These are phyloP conservation scores for Cantharis rustica DNA, from an alignment of 2,888 invertebrate genomes.

Conservation along the genomic window DNA sequence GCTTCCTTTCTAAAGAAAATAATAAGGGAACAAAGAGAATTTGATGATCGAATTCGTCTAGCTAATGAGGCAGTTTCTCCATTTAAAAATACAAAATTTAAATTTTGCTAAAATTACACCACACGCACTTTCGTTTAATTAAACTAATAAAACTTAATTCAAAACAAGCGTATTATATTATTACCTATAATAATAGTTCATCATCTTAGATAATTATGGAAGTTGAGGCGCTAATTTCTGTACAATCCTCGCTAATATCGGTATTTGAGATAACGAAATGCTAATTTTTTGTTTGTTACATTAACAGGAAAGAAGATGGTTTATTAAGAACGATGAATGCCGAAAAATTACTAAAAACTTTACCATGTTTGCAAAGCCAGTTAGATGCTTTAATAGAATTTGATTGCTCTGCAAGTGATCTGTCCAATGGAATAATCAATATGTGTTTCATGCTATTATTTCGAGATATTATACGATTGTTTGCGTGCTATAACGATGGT, in stretches of 20 bases:
- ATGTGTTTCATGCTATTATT: slow-evolving; percentile 83
- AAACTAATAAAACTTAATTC: neutral
- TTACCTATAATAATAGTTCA: neutral
- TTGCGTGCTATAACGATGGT: slow-evolving; percentile 99
- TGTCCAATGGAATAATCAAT: slow-evolving; percentile 91
- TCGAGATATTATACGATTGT: slow-evolving; percentile 84
- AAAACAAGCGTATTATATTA: neutral
- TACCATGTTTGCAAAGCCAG: slow-evolving; percentile 94
- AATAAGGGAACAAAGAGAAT: neutral
- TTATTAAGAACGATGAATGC: slow-evolving; percentile 96
- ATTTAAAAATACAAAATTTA: neutral
- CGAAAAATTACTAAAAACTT: slow-evolving; percentile 94
- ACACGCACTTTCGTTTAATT: neutral
- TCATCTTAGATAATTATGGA: neutral
- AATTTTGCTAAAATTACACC: neutral
- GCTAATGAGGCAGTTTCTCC: neutral
- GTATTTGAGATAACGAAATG: neutral
- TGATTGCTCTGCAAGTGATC: slow-evolving; percentile 94
- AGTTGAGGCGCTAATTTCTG: neutral
- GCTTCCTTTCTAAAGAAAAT: neutral
- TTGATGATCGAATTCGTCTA: neutral
- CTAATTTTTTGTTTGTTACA: neutral
- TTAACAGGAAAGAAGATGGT: slow-evolving; percentile 91
- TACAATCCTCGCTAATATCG: neutral
- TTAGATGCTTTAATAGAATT: slow-evolving; percentile 95